Evolutionary conservation across 2,888 invertebrate species (phyloP).

Genomic region (Syrista parreyssii): DNA sequence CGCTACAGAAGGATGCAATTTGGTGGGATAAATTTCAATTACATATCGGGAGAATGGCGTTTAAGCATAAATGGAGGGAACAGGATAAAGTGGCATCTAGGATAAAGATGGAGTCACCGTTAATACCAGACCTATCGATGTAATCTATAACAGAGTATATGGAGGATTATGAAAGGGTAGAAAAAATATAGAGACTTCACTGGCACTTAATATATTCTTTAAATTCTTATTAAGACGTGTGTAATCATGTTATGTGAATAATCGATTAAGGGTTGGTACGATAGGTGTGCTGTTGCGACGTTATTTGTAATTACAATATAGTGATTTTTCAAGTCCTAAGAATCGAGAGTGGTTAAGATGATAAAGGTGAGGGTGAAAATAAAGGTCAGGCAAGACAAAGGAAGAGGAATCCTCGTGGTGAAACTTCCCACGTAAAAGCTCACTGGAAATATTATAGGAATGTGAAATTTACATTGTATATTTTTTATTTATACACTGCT

Average conservation of each 20-base stretch:
- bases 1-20: background rate
- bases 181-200: background rate
- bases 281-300: background rate
- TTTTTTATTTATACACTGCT: background rate
- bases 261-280: background rate
- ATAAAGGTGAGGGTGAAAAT: background rate
- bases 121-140: too few relatives aligned
- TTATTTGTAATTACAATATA: background rate
- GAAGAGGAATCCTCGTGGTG: background rate
- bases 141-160: background rate
- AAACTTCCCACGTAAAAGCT: background rate
- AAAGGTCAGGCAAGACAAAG: background rate
- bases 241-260: background rate
- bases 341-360: background rate
- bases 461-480: background rate
- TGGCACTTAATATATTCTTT: background rate
- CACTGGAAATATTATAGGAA: background rate
- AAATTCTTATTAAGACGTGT: background rate
- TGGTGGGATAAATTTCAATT: background rate
- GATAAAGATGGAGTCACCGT: too few relatives aligned
- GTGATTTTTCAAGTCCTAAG: background rate
- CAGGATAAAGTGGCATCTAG: background rate
- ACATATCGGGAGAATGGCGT: background rate
- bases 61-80: background rate
- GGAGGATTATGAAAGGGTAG: background rate